Evolutionary conservation across 2,797 vertebrate genomes (phyloP).

Genomic region (Rhinophrynus dorsalis): DNA sequence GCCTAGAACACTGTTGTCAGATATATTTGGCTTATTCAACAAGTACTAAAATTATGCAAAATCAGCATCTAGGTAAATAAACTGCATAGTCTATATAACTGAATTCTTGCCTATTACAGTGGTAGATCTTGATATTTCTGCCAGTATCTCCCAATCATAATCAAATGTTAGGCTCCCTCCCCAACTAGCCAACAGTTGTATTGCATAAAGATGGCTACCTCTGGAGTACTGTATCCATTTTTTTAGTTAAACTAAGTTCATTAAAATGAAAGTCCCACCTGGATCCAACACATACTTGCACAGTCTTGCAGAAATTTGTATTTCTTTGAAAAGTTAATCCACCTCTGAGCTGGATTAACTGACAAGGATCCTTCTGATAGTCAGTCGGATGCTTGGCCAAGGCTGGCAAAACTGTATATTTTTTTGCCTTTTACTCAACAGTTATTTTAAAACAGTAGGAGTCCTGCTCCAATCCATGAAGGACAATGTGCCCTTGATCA

Average conservation of each 20-base stretch:
- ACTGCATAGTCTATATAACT: too few species aligned
- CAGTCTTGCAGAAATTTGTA: conserved; percentile 49
- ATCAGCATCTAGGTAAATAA: too few species aligned
- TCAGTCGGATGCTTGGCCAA: conserved; percentile 67
- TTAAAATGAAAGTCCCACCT: conserved; percentile 36
- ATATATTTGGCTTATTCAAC: too few species aligned
- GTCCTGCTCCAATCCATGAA: conserved; percentile 60
- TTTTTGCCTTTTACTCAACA: conserved; percentile 54
- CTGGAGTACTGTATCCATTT: conserved; percentile 11
- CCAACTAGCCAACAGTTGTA: too few species aligned
- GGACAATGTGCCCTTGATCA: conserved; percentile 60
- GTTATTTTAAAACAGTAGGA: conserved; percentile 64
- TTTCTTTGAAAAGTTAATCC: conserved; percentile 59
- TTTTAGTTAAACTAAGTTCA: conserved; percentile 37
- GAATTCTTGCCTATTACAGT: too few species aligned
- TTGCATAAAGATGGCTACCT: too few species aligned
- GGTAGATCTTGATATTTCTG: too few species aligned
- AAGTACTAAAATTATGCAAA: too few species aligned
- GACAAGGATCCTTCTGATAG: conserved; percentile 62
- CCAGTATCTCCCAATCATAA: too few species aligned
- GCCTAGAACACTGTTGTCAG: too few species aligned
- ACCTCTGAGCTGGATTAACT: conserved; percentile 61
- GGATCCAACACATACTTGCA: conserved; percentile 39
- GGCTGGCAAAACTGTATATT: conserved; percentile 65
- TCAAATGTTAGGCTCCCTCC: too few species aligned